These are phyloP conservation scores for Glyphotaelius pellucidus DNA, from an alignment of 2,888 invertebrate genomes.

Conservation along the genomic window DNA sequence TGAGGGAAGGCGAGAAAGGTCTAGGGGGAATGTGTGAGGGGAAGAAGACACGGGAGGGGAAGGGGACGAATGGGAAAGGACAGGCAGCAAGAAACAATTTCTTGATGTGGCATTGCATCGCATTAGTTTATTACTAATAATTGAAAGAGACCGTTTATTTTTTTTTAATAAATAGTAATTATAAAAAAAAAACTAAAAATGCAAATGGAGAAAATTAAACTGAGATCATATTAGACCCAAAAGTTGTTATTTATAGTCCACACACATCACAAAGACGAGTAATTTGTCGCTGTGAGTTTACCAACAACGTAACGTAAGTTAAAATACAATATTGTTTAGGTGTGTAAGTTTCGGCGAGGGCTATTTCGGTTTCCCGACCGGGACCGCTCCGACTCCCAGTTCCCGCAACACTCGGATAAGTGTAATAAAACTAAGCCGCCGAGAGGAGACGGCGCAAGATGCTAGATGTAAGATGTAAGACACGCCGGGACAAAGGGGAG, in stretches of 20 bases:
- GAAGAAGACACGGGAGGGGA: no score
- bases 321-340: neutral
- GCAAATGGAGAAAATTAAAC: no score
- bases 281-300: neutral
- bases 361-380: slow-evolving; percentile 33
- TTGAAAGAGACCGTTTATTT: neutral
- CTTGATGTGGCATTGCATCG: no score
- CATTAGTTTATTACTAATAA: neutral
- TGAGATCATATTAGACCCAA: neutral
- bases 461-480: slow-evolving; percentile 47
- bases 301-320: neutral
- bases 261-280: neutral
- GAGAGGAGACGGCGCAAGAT: slow-evolving; percentile 30
- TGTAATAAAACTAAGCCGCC: slow-evolving; percentile 57
- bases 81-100: no score
- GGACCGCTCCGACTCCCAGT: neutral
- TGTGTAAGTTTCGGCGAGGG: neutral
- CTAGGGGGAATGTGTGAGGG: no score
- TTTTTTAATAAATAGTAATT: no score
- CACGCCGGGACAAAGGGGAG: slow-evolving; percentile 57
- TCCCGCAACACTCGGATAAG: slow-evolving; percentile 53
- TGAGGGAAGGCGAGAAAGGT: no score
- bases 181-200: no score
- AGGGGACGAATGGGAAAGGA: no score
- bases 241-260: neutral